Percentiles rank a stretch among this genome's conserved stretches.
These are phyloP conservation scores for Alethe castanea DNA, from an alignment of 2,113 vertebrate species.

Conservation along the genomic window DNA sequence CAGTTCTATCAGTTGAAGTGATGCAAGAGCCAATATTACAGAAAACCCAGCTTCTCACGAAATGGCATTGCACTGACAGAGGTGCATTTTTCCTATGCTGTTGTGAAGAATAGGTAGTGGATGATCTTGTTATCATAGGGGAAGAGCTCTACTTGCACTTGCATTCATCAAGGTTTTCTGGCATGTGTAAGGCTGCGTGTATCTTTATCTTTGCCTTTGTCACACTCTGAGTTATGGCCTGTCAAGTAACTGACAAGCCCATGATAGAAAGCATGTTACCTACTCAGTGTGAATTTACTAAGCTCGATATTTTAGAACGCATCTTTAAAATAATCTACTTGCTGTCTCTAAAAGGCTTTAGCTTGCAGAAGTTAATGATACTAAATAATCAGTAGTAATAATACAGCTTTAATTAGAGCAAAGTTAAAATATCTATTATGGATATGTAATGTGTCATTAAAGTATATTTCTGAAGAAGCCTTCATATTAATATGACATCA, in stretches of 20 bases:
- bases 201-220: constrained; percentile 69
- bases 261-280: constrained; percentile 10
- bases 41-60: constrained; percentile 55
- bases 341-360: not conserved
- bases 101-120: constrained; percentile 53
- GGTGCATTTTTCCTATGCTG: constrained; percentile 64
- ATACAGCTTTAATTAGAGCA: not conserved
- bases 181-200: not conserved
- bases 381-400: not conserved
- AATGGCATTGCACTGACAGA: constrained; percentile 46
- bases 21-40: constrained; percentile 61
- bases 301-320: not conserved
- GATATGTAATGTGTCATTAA: not conserved
- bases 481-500: not conserved
- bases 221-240: constrained; percentile 63
- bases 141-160: constrained; percentile 61
- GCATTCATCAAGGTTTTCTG: constrained; percentile 67
- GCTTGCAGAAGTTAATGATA: not conserved
- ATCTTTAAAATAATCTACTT: not conserved
- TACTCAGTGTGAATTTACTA: not conserved
- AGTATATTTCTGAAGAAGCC: not conserved
- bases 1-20: constrained; percentile 70
- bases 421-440: not conserved
- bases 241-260: constrained; percentile 62
- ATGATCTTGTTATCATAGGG: constrained; percentile 55